phyloP scores from a whole-genome alignment of 2,113 vertebrate species.

The Pelmatolapia mariae region DNA sequence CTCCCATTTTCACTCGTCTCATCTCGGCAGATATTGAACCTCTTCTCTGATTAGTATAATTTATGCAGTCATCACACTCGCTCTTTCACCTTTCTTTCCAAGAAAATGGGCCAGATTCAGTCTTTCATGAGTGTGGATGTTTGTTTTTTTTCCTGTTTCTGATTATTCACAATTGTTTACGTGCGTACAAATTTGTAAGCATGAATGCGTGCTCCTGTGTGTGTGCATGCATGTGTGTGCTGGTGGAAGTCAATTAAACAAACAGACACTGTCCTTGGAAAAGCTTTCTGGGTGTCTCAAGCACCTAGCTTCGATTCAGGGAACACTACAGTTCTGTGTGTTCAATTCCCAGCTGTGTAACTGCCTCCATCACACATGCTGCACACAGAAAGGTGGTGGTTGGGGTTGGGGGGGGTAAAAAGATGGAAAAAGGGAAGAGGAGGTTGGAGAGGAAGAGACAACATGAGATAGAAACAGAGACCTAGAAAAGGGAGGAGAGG shows the following conservation, averaged over 20 bases:
- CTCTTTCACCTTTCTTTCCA: neutral
- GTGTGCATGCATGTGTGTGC: neutral
- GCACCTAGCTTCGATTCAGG: constrained; percentile 21
- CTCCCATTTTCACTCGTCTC: neutral
- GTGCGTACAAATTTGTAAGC: neutral
- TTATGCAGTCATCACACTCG: neutral
- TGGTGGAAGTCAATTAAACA: constrained; percentile 48
- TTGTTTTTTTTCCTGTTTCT: neutral
- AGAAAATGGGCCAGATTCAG: neutral
- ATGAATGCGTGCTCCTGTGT: neutral
- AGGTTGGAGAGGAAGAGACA: neutral
- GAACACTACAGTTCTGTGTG: constrained; percentile 46
- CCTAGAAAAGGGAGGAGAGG: constrained; percentile 41
- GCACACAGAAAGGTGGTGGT: constrained; percentile 1
- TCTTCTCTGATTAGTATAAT: constrained; percentile 11
- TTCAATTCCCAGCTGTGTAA: constrained; percentile 59
- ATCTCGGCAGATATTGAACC: neutral
- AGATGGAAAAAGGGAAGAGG: neutral
- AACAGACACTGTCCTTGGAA: constrained; percentile 38
- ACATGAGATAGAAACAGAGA: constrained; percentile 47
- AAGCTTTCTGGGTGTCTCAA: constrained; percentile 21
- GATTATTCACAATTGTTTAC: neutral
- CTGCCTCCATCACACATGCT: constrained; percentile 50
- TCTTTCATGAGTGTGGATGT: neutral
- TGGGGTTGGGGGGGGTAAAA: neutral